Evolutionary conservation across 2,797 vertebrate genomes (phyloP), one percentile per base, ranked within the genome.

Genomic region (Champsocephalus esox): DNA sequence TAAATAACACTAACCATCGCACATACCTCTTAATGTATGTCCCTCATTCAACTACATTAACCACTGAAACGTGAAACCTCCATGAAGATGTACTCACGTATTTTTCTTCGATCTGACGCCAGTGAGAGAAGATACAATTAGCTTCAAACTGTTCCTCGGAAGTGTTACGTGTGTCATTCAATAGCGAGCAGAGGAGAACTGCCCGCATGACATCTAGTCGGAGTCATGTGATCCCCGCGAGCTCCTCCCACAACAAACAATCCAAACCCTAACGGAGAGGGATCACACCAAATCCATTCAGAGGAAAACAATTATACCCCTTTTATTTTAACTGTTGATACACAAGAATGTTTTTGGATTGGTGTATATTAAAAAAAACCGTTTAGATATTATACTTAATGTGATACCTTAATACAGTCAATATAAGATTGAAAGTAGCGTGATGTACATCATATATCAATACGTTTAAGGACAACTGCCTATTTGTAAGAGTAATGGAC

Each of bases 221-320:
- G 12, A 19, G 1, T 21, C 56, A 6, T n/a, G 52, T 59, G 66
- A 12, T 70, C 2, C 11, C 5, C 34, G 34, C 38, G 9, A 64
- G 79, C 74, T 72, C 83, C 70, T 63, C 86, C 84, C 52, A 60
- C 59, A 21, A 9, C 6, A 66, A 1, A 49, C 61, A 19, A 19
- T 19, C 19, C 19, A 19, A 24, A 24, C 4, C 61, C 24, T 28
- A 28, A 19, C 59, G 50, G 49, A 9, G 34, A 38, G 7, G 34
- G 3, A 14, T 28, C 24, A 55, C 32, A 32, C 1, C 9, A 17
- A 3, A 34, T 7, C 54, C 14, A 56, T 28, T 28, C 28, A 28
- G 28, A 28, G 28, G 28, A 28, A 28, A 28, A 28, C 28, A 28
- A 28, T 28, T 28, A 28, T 28, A 28, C 28, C 28, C 28, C 28